Conservation (phyloP, 1,140 invertebrate genomes). For the Sinonovacula constricta region DNA sequence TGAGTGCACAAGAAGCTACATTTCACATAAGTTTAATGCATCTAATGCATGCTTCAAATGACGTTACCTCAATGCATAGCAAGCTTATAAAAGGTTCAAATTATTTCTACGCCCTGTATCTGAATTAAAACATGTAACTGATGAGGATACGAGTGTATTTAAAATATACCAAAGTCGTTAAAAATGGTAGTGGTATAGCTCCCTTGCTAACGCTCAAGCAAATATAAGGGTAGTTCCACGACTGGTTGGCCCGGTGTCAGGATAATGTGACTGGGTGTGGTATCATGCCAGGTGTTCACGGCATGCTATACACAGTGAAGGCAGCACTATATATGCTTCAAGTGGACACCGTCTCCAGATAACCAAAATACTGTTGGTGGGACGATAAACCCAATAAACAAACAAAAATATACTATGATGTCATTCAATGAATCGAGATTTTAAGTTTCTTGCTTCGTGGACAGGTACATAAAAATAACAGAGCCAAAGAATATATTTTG, state of each 20-base stretch:
- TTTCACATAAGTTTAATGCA: constrained; percentile 30
- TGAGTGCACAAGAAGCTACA: constrained; percentile 55
- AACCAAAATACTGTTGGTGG: no score
- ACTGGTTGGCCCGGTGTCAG: no score
- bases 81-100: constrained; percentile 37
- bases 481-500: constrained; percentile 28
- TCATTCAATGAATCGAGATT: constrained; percentile 11
- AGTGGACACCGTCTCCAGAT: no score
- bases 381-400: no score
- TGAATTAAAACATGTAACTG: constrained; percentile 22
- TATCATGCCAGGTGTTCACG: no score
- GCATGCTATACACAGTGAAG: no score
- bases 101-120: constrained; percentile 22
- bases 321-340: no score
- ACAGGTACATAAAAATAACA: constrained; percentile 34
- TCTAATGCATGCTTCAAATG: constrained; percentile 38
- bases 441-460: constrained; percentile 40
- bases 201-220: no score
- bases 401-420: no score
- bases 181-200: constrained; percentile 23
- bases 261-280: no score
- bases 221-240: no score
- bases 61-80: constrained; percentile 47
- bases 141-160: constrained; percentile 40
- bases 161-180: constrained; percentile 38